These are phyloP conservation scores for Poecilia picta DNA, from an alignment of 2,797 vertebrate genomes.

Conservation along the genomic window DNA sequence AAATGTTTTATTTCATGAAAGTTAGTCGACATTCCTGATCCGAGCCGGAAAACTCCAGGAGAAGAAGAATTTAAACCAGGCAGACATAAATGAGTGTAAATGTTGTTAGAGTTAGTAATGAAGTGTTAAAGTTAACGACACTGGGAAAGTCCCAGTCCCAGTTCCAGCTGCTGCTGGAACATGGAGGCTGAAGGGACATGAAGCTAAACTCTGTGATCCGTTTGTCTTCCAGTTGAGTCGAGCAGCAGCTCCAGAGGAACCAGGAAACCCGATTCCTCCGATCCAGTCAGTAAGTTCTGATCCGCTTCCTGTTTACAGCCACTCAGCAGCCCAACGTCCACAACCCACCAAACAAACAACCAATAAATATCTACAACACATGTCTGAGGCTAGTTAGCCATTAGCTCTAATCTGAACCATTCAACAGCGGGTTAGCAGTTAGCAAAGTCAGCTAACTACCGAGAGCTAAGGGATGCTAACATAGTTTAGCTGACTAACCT, in stretches of 20 bases:
- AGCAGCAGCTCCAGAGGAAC: constrained; percentile 53
- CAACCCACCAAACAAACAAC: too few relatives aligned
- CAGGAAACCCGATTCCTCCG: constrained; percentile 63
- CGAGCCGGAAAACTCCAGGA: neutral
- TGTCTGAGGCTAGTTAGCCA: neutral
- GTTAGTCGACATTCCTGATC: neutral
- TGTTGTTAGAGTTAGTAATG: neutral
- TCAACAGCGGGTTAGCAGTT: neutral
- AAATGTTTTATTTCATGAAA: too few relatives aligned
- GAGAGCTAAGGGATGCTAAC: too few relatives aligned
- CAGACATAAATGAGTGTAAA: neutral
- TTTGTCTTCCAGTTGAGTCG: constrained; percentile 76
- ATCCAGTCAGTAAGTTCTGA: constrained; percentile 77
- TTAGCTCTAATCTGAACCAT: neutral
- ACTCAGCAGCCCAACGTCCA: too few relatives aligned
- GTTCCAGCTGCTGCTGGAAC: neutral
- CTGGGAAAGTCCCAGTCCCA: neutral
- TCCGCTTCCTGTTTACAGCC: neutral
- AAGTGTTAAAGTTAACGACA: neutral
- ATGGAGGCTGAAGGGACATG: neutral
- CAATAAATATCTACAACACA: too few relatives aligned
- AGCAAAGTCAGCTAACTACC: neutral
- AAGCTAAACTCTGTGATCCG: too few relatives aligned
- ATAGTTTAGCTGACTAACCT: neutral
- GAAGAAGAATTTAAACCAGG: neutral